Evolutionary conservation across 2,113 vertebrate genomes (phyloP).

Genomic region (Lophura nycthemera): DNA sequence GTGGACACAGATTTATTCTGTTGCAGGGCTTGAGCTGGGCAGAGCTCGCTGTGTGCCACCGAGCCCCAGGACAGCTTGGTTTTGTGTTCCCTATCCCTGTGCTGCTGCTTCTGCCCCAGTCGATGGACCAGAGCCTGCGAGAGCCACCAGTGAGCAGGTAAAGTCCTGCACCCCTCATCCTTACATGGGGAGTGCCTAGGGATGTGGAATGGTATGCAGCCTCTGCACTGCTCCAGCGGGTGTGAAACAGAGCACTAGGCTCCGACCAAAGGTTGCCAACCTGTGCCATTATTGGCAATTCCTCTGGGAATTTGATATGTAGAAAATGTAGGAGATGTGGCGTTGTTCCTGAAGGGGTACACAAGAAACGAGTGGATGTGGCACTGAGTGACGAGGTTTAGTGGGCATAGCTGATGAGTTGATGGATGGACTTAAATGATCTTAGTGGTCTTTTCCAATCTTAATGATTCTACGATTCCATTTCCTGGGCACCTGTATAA

Average conservation of each 20-base stretch:
- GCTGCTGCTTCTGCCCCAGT: conserved; percentile 26
- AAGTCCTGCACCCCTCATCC: not conserved
- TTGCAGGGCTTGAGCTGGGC: conserved; percentile 40
- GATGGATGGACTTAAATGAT: no score
- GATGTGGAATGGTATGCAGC: not conserved
- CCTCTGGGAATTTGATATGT: not conserved
- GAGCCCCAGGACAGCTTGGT: conserved; percentile 30
- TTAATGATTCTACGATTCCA: no score
- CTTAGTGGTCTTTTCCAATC: no score
- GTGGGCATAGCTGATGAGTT: no score
- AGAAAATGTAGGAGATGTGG: accelerated
- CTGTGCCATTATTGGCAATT: not conserved
- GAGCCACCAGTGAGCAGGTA: conserved; percentile 45
- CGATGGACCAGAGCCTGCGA: conserved; percentile 21
- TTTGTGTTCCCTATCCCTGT: conserved; percentile 7
- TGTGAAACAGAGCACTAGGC: not conserved
- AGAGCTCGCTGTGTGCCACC: conserved; percentile 42
- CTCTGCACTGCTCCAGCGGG: not conserved
- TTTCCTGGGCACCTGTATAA: not conserved
- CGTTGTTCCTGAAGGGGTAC: no score
- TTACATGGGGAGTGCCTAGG: not conserved
- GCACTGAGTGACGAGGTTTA: no score
- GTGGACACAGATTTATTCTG: conserved; percentile 62
- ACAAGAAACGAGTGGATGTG: no score
- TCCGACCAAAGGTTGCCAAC: not conserved